phyloP scores from a whole-genome alignment of 2,888 invertebrate species.

The Agrotis puta region DNA sequence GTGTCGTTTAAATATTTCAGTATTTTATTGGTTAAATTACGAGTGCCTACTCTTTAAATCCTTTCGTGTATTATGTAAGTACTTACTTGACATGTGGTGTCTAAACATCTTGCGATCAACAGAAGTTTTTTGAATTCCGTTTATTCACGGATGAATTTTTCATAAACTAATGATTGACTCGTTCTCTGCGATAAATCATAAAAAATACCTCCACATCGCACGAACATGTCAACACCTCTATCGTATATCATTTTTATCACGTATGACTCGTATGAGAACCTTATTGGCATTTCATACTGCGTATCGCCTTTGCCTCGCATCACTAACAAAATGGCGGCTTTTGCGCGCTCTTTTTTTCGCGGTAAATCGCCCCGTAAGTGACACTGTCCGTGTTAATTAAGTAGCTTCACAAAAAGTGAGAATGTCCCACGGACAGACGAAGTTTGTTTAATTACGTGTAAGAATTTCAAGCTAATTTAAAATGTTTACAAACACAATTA shows the following conservation, averaged over 20 bases:
- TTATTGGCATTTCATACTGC: slow-evolving; percentile 45
- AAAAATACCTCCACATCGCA: slow-evolving; percentile 23
- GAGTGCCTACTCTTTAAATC: no score
- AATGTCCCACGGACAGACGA: slow-evolving; percentile 40
- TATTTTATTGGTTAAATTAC: slow-evolving; percentile 2
- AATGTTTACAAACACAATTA: slow-evolving; percentile 41
- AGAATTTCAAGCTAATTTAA: slow-evolving; percentile 32
- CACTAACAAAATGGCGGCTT: slow-evolving; percentile 63
- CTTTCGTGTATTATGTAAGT: no score
- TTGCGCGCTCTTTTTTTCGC: slow-evolving; percentile 47
- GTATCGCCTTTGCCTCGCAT: slow-evolving; percentile 46
- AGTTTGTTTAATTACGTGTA: slow-evolving; percentile 41
- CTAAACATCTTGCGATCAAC: not conserved
- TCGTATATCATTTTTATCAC: slow-evolving; percentile 43
- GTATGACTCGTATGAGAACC: slow-evolving; percentile 36
- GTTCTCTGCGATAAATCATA: slow-evolving; percentile 16
- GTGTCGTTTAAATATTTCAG: not conserved
- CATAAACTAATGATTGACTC: slow-evolving; percentile 29
- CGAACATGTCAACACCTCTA: slow-evolving; percentile 42
- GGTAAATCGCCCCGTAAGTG: slow-evolving; percentile 50
- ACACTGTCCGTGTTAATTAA: slow-evolving; percentile 63
- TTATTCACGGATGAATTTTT: slow-evolving; percentile 30
- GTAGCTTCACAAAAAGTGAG: slow-evolving; percentile 54
- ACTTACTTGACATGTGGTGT: not conserved
- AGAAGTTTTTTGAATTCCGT: not conserved